Evolutionary conservation across 2,113 vertebrate species (phyloP).

Genomic region (Phrynosoma blainvillii): DNA sequence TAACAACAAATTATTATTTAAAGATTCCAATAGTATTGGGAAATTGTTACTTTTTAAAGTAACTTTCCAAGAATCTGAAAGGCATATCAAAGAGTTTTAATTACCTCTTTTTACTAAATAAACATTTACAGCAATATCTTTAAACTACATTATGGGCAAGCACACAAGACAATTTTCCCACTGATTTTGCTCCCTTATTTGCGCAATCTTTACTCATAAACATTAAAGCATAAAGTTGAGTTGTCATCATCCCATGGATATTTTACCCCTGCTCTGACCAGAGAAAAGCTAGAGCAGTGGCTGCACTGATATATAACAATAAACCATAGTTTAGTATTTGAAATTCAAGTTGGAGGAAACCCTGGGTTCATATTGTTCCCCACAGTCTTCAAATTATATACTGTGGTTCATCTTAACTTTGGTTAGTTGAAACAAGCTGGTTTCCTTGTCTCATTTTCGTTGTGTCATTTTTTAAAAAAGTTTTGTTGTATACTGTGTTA

Average conservation of each 20-base stretch:
- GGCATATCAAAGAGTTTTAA: background rate
- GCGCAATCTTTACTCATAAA: background rate
- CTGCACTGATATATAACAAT: background rate
- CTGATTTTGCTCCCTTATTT: background rate
- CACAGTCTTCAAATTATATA: background rate
- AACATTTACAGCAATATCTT: background rate
- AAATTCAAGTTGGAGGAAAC: background rate
- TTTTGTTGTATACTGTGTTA: background rate
- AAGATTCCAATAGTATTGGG: too few relatives aligned
- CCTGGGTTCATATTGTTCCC: background rate
- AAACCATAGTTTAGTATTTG: background rate
- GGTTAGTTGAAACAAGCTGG: background rate
- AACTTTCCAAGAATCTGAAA: background rate
- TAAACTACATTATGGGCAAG: background rate
- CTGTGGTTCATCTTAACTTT: background rate
- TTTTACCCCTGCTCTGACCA: background rate
- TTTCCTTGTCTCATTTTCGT: background rate
- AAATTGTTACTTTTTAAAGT: too few relatives aligned
- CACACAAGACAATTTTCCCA: background rate
- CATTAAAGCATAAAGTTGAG: background rate
- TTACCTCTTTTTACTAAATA: background rate
- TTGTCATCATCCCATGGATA: background rate
- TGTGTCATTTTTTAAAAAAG: background rate
- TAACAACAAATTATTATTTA: too few relatives aligned
- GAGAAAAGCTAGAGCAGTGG: background rate